Percentiles rank a stretch among this genome's conserved stretches.
These are phyloP conservation scores for Hypocryptadius cinnamomeus DNA, from an alignment of 2,113 vertebrate species.

Conservation along the genomic window DNA sequence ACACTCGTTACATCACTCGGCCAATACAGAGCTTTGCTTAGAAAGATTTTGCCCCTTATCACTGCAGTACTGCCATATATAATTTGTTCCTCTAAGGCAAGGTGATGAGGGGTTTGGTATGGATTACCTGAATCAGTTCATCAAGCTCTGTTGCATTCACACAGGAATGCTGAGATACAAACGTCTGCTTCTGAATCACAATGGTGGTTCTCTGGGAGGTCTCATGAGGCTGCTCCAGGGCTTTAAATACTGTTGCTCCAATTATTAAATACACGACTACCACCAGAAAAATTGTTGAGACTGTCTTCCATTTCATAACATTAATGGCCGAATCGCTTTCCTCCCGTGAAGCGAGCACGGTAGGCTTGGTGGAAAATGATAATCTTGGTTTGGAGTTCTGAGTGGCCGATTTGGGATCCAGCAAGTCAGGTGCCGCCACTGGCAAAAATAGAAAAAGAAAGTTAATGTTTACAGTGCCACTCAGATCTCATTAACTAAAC, in stretches of 20 bases:
- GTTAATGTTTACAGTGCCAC: conserved; percentile 13
- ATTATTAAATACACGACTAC: conserved; percentile 95
- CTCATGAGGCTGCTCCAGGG: conserved; percentile 92
- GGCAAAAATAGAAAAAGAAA: conserved; percentile 56
- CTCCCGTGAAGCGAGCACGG: conserved; percentile 82
- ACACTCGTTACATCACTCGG: accelerated
- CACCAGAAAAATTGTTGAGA: conserved; percentile 93
- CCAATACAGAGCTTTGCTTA: neutral
- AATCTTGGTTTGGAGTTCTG: conserved; percentile 93
- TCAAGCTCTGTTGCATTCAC: conserved; percentile 92
- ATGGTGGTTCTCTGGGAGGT: conserved; percentile 86
- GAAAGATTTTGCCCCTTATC: neutral
- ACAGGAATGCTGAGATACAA: conserved; percentile 84
- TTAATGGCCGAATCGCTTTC: conserved; percentile 83
- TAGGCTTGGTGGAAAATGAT: conserved; percentile 90
- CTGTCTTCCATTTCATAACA: conserved; percentile 99
- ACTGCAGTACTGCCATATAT: neutral
- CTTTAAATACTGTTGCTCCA: conserved; percentile 93
- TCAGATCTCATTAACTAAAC: neutral
- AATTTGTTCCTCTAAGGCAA: neutral
- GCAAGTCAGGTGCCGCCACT: conserved; percentile 98
- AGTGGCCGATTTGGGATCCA: conserved; percentile 94
- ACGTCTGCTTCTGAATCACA: conserved; percentile 84
- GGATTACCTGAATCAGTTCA: conserved; percentile 88
- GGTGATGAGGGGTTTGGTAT: neutral